A percentile compares a stretch with the other conserved stretches of the same genome.
Conservation (phyloP, 1,140 invertebrate species). For the Acarapis woodi region DNA sequence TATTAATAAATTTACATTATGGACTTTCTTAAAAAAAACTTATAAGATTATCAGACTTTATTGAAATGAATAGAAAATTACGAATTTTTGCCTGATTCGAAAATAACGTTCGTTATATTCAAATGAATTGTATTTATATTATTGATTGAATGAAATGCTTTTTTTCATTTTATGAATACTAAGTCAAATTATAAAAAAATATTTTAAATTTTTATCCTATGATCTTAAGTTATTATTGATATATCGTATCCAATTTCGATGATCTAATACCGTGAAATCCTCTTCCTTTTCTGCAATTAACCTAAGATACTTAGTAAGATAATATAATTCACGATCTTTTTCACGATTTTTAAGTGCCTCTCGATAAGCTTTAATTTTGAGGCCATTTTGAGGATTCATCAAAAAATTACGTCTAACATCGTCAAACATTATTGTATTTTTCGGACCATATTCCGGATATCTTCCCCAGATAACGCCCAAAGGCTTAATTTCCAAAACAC, state of each 20-base stretch:
- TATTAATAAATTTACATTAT: too few species aligned
- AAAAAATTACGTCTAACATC: constrained; percentile 88
- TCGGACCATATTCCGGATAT: constrained; percentile 49
- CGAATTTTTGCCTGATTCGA: too few species aligned
- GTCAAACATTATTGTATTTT: constrained; percentile 95
- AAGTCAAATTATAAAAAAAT: too few species aligned
- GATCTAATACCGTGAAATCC: constrained; percentile 55
- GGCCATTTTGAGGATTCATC: constrained; percentile 82
- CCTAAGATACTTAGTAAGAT: constrained; percentile 37
- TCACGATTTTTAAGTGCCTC: constrained; percentile 60
- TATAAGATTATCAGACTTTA: too few species aligned
- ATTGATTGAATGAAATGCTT: too few species aligned
- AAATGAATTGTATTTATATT: too few species aligned
- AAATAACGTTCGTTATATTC: too few species aligned
- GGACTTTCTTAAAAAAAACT: too few species aligned
- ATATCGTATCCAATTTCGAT: constrained; percentile 49
- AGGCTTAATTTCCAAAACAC: constrained; percentile 31
- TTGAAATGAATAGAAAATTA: too few species aligned
- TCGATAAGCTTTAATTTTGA: constrained; percentile 58
- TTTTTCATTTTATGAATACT: too few species aligned
- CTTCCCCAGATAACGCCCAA: constrained; percentile 90
- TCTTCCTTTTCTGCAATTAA: constrained; percentile 43
- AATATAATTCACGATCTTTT: constrained; percentile 51
- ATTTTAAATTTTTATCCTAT: too few species aligned
- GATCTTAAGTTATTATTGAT: not conserved